phyloP scores from a whole-genome alignment of 1,140 invertebrate species.

The Euglossa dilemma region DNA sequence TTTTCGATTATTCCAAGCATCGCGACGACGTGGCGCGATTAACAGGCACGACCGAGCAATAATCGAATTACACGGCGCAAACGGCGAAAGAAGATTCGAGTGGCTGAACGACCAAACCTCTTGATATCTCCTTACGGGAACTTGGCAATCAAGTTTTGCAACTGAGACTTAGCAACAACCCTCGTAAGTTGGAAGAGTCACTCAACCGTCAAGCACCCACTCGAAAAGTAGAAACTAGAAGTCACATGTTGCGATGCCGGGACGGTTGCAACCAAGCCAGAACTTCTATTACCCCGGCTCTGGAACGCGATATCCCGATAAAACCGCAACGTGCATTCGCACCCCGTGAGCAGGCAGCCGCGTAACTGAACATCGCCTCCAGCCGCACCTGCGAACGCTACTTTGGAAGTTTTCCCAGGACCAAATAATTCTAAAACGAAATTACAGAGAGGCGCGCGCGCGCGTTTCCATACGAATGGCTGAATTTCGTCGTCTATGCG shows the following conservation, averaged over 20 bases:
- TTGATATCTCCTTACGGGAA: conserved; percentile 7
- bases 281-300: conserved; percentile 7
- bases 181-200: conserved; percentile 12
- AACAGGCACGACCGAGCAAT: background rate
- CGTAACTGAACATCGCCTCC: background rate
- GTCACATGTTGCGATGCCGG: conserved; percentile 29
- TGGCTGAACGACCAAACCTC: background rate
- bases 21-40: background rate
- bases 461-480: background rate
- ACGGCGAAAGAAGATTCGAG: background rate
- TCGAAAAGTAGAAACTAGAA: conserved; percentile 43
- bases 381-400: conserved; percentile 21
- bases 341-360: conserved; percentile 1
- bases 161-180: background rate
- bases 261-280: background rate
- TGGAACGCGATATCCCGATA: background rate
- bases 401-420: conserved; percentile 25
- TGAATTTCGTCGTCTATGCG: conserved; percentile 11
- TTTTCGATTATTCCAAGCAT: too few relatives aligned
- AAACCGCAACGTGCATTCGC: conserved; percentile 43
- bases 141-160: conserved; percentile 22
- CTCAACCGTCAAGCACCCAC: conserved; percentile 36
- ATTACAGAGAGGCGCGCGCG: background rate
- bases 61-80: background rate
- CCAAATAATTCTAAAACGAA: conserved; percentile 38